Conservation (phyloP, 2,113 vertebrate genomes). For the Hippopotamus amphibius region DNA sequence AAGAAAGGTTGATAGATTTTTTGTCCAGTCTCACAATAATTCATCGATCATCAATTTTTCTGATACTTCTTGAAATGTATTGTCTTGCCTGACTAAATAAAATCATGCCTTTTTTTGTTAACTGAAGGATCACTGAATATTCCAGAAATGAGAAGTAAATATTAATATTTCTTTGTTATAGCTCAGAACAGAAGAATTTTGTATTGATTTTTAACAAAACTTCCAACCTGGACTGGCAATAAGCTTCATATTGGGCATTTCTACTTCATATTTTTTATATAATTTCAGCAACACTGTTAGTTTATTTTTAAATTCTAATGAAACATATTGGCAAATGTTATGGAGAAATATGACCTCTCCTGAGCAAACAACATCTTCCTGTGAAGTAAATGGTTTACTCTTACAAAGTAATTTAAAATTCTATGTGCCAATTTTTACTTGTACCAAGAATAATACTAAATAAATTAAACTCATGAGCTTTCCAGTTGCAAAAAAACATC, state of each 20-base stretch:
- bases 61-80: neutral
- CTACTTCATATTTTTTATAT: neutral
- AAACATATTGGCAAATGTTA: neutral
- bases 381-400: neutral
- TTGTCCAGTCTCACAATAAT: neutral
- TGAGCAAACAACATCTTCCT: neutral
- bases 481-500: slow-evolving; percentile 44
- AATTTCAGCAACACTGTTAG: neutral
- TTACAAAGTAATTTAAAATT: slow-evolving; percentile 45
- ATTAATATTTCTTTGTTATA: neutral
- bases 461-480: slow-evolving; percentile 72
- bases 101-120: neutral
- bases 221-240: neutral
- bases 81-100: neutral
- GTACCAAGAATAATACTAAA: slow-evolving; percentile 28
- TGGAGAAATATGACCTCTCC: neutral
- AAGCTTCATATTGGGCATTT: neutral
- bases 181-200: neutral
- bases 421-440: neutral
- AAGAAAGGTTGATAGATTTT: neutral
- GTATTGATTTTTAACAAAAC: neutral
- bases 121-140: neutral
- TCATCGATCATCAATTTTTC: neutral
- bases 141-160: neutral
- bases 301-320: neutral